Evolutionary conservation across 2,113 vertebrate species (phyloP), one percentile per base, ranked within the genome.

Genomic region (Cephalopholis sonnerati): DNA sequence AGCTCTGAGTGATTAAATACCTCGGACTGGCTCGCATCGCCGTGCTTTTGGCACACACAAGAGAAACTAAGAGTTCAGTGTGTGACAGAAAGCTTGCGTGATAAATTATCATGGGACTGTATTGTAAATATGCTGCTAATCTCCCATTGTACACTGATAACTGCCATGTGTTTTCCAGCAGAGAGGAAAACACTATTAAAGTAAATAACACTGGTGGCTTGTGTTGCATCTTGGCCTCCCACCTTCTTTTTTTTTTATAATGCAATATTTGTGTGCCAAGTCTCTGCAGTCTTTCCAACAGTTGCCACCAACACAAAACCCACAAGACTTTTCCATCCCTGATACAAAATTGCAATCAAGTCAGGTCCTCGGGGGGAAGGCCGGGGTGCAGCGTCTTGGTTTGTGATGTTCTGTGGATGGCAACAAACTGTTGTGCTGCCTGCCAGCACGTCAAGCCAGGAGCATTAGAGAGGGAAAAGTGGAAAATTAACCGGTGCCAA

Each of bases 291-390:
- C 57, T n/a, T 81, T 87, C 91, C 93, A 91, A 82, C 75, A 66
- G 70, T 86, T 82, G 63, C 88, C 91, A 88, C 88, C 87, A 89
- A 92, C 83, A 81, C 25, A 65, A 89, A 93, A 90, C 79, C 88
- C 90, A 87, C 82, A 89, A 86, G 83, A 86, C 83, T 92, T 93
- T 36, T 94, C 91, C 88, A 88, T 92, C 66, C 25, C 44, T 84
- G 81, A 87, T 83, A 87, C 63, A 86, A 91, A 91, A 85, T 80
- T 89, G 83, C 82, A 93, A 92, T 94, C 90, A 92, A 91, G 82
- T 84, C 25, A 29, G 5, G 58, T 77, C 81, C 79, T 79, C 13
- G 7, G 61, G 84, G 83, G 74, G 18, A 41, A 87, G 72, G 59
- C 27, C 50, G 62, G 85, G 77, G 80, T 53, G 75, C 57, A 64